Evolutionary conservation across 2,888 invertebrate species (phyloP).

Genomic region (Drosophila nr. fundita): DNA sequence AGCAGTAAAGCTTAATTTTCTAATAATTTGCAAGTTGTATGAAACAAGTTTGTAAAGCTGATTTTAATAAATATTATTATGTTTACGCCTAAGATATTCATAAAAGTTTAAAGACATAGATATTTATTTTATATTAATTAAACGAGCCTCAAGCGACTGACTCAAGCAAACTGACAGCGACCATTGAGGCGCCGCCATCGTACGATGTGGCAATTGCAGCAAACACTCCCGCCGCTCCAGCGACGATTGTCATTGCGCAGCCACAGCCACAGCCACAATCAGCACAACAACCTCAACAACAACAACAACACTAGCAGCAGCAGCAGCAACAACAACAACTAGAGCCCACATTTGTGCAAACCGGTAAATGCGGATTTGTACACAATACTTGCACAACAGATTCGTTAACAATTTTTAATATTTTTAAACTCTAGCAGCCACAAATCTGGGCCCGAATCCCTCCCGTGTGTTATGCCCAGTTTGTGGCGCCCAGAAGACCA

Average conservation of each 20-base stretch:
- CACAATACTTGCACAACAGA: conserved; percentile 6
- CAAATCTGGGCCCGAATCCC: conserved; percentile 81
- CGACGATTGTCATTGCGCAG: conserved; percentile 48
- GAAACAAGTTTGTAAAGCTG: neutral
- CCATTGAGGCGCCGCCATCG: conserved; percentile 81
- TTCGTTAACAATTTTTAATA: neutral
- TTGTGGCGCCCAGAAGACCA: conserved; percentile 80
- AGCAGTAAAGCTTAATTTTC: conserved; percentile 29
- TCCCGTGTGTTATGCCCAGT: conserved; percentile 80
- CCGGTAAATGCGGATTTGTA: conserved; percentile 50
- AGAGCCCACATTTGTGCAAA: conserved; percentile 57
- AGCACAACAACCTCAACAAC: conserved; percentile 21
- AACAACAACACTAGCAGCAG: conserved; percentile 22
- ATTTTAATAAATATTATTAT: neutral
- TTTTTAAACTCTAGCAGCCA: conserved; percentile 36
- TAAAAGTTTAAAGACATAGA: too few relatives aligned
- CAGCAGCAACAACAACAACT: conserved; percentile 21
- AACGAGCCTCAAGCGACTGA: too few relatives aligned
- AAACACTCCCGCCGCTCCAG: conserved; percentile 35
- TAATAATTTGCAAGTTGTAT: neutral
- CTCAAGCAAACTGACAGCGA: conserved; percentile 22
- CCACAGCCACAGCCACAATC: conserved; percentile 33
- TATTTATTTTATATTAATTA: too few relatives aligned
- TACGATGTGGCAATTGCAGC: conserved; percentile 79
- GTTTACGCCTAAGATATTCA: too few relatives aligned